Evolutionary conservation across 2,888 invertebrate species (phyloP), one percentile per base, ranked within the genome.

Genomic region (Papilio gigon): DNA sequence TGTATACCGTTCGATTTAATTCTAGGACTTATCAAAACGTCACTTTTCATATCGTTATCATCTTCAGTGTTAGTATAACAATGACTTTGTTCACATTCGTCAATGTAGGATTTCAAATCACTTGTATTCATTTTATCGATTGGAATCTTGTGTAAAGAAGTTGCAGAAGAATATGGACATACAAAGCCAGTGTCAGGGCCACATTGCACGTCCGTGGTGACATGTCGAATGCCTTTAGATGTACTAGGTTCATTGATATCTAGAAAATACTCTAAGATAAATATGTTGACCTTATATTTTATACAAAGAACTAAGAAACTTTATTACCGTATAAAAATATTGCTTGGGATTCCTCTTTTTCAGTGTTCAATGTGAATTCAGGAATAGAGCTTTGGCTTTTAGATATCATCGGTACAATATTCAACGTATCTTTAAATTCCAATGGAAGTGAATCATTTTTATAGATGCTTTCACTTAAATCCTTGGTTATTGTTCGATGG

Each of bases 201-300:
- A 73, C 92, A 92, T 74, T 91, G 91, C 4, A 84, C 88, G 72
- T 91, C 90, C 77, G 84, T 84, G 66, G 83, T 82, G 27, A 83
- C 70, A 71, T 87, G 89, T 30, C 88, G 86, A 68, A 91, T 80
- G 30, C 92, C 92, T 80, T 89, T 90, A n/a, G 92, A 92, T 67
- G 92, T 91, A 70, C 87, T 89, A 2, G 92, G 91, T 79, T 91
- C 90, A 71, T 91, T 85, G 70, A 90, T 83, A 81, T 91, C 91
- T 91, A 79, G 60, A 83, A 81, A 27, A 9, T 44, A 61, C 53
- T 50, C 8, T 14, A 27, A 47, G 12, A 37, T 65, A 59, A 58
- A 65, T 17, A 64, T 58, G 11, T 20, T 14, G 9, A 17, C 1
- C 22, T 22, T 60, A 9, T 20, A 8, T n/a, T 27, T 17, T 30